Evolutionary conservation across 2,888 invertebrate species (phyloP).

Genomic region (Sinhomidia bicolor): DNA sequence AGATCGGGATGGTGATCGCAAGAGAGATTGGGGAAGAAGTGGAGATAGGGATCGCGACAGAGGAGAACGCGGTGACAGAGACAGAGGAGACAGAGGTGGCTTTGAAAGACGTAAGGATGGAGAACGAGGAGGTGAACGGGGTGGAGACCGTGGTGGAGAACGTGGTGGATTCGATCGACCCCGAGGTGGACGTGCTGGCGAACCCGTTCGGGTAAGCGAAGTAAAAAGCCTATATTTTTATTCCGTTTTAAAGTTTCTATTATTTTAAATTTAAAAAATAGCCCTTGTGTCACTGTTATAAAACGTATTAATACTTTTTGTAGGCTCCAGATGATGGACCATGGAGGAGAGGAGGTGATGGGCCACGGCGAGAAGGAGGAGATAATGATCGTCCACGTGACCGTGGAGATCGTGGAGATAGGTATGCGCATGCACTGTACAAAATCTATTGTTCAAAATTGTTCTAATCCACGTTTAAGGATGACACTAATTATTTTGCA

Average conservation of each 20-base stretch:
- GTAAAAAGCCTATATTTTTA: not conserved
- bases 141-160: conserved; percentile 71
- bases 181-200: conserved; percentile 42
- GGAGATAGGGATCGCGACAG: conserved; percentile 65
- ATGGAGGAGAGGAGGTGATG: conserved; percentile 81
- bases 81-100: conserved; percentile 69
- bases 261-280: not conserved
- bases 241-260: not conserved
- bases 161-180: conserved; percentile 65
- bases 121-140: conserved; percentile 78
- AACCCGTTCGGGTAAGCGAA: conserved; percentile 46
- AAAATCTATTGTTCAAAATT: no score
- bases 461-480: no score
- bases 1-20: conserved; percentile 78
- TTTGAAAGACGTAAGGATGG: conserved; percentile 68
- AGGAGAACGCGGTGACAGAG: conserved; percentile 76
- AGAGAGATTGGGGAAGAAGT: conserved; percentile 51
- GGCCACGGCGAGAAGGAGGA: conserved; percentile 81
- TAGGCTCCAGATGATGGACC: conserved; percentile 80
- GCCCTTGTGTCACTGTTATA: no score
- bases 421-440: no score
- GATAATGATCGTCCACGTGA: conserved; percentile 77
- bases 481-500: not conserved
- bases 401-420: conserved; percentile 60
- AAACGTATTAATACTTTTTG: no score